Evolutionary conservation across 2,113 vertebrate genomes (phyloP).

Genomic region (Myrmophylax atrothorax): DNA sequence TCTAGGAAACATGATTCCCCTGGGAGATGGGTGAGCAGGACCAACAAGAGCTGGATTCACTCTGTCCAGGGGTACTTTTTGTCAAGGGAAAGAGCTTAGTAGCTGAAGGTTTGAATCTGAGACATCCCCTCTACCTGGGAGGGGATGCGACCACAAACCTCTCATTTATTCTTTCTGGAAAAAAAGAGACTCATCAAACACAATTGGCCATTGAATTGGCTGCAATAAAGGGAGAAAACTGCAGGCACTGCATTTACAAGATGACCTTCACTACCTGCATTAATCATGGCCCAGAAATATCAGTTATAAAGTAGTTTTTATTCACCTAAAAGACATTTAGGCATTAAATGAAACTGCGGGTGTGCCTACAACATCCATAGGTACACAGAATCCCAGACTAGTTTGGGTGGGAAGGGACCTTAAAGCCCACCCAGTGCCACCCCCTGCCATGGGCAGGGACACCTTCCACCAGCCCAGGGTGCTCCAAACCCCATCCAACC

Average conservation of each 20-base stretch:
- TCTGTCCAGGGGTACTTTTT: background rate
- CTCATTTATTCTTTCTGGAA: background rate
- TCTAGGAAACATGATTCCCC: background rate
- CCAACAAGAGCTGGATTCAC: background rate
- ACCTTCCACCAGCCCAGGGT: accelerated
- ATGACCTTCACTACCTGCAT: background rate
- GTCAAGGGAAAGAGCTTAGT: background rate
- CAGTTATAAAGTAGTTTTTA: background rate
- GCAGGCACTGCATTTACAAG: background rate
- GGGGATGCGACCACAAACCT: background rate
- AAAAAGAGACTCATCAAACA: background rate
- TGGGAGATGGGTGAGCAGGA: background rate
- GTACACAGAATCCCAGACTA: background rate
- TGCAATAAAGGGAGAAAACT: background rate
- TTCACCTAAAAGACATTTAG: background rate
- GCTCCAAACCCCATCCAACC: accelerated
- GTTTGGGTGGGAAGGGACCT: background rate
- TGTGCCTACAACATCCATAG: background rate
- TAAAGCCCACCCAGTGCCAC: background rate
- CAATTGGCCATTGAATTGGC: background rate
- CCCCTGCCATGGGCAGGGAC: background rate
- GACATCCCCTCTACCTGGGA: background rate
- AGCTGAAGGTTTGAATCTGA: background rate
- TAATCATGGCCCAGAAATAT: background rate
- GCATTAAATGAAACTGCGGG: background rate